Conservation (phyloP, 2,888 invertebrate species). For the Tipula lateralis region DNA sequence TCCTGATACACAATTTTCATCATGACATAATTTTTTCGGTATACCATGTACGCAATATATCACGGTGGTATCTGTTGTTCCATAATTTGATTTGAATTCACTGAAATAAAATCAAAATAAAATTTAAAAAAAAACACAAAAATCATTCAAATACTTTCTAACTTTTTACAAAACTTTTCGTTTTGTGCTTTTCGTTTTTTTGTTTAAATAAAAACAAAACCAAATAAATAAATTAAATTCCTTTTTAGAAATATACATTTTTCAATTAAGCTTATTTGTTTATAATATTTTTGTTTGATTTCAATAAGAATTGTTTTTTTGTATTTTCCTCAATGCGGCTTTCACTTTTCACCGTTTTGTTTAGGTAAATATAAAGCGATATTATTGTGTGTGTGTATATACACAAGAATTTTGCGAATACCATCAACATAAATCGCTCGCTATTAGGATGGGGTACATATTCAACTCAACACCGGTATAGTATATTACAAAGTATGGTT, state of each 20-base stretch:
- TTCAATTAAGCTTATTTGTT: not conserved
- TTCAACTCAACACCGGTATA: not conserved
- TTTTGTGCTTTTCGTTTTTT: not conserved
- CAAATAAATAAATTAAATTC: not conserved
- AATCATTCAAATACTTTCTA: not conserved
- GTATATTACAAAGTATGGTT: not conserved
- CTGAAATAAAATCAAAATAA: not conserved
- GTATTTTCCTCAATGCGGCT: not conserved
- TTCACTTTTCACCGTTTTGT: not conserved
- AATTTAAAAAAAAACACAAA: not conserved
- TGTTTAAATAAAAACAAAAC: not conserved
- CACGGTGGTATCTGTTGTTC: conserved; percentile 14
- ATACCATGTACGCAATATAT: conserved; percentile 27
- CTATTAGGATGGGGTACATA: not conserved
- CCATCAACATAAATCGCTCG: not conserved
- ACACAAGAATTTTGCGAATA: not conserved
- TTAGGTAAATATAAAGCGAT: not conserved
- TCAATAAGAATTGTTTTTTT: not conserved
- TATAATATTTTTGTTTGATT: not conserved
- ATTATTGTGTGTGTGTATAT: not conserved
- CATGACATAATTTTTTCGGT: not conserved
- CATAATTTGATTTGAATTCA: conserved; percentile 13
- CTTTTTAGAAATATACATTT: not conserved
- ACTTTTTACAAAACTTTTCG: not conserved
- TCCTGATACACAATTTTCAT: not conserved